Percentiles rank a stretch among this genome's conserved stretches.
These are phyloP conservation scores for Ptilodon capucinus DNA, from an alignment of 2,888 invertebrate species.

Conservation along the genomic window DNA sequence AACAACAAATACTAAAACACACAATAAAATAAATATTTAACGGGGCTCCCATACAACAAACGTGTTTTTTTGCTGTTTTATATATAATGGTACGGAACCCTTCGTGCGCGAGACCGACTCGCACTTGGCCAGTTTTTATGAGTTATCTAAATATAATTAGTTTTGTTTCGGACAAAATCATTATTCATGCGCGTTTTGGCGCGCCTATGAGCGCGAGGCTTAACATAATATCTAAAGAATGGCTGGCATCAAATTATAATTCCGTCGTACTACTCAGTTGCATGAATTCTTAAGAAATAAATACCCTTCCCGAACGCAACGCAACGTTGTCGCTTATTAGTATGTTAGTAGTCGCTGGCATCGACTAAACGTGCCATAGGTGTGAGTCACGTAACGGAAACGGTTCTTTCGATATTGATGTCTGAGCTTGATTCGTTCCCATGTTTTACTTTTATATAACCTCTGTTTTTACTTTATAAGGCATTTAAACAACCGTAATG, in stretches of 20 bases:
- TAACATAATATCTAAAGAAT: neutral
- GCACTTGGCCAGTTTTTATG: too few relatives aligned
- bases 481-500: conserved; percentile 28
- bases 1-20: too few relatives aligned
- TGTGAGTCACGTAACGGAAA: conserved; percentile 81
- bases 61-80: too few relatives aligned
- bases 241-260: neutral
- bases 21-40: too few relatives aligned
- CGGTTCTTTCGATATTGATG: conserved; percentile 74
- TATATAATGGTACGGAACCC: too few relatives aligned
- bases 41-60: too few relatives aligned
- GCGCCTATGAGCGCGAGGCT: too few relatives aligned
- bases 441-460: conserved; percentile 50
- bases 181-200: too few relatives aligned
- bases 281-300: conserved; percentile 13
- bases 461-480: conserved; percentile 24
- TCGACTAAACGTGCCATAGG: conserved; percentile 70
- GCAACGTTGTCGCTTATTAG: conserved; percentile 57
- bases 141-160: too few relatives aligned
- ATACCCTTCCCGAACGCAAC: conserved; percentile 16
- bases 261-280: neutral
- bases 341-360: conserved; percentile 71
- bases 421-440: conserved; percentile 63
- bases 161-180: too few relatives aligned
- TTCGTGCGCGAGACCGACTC: too few relatives aligned